Base-by-base conservation (phyloP, 2,797 vertebrate genomes). In the Tangara arthus region DNA sequence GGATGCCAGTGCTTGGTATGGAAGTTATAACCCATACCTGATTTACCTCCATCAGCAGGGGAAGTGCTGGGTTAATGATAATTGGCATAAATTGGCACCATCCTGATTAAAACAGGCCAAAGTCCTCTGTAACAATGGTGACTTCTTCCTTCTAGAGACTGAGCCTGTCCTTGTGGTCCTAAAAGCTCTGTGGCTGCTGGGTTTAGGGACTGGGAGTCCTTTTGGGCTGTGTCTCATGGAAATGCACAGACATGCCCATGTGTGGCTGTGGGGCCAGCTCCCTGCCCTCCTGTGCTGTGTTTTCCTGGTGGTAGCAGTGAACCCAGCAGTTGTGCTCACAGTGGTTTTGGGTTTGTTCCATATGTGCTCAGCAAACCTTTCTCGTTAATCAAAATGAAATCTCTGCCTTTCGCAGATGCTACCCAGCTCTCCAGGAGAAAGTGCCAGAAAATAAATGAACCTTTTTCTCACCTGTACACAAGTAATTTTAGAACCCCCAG, bases 381-480 rank as follows among this genome's bases (percentile, higher is more conserved):
- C 35, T 72, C 32, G 17, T 90, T 90, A 92, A 90, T 94, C 89
- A 91, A 87, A 93, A 66, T 63, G 68, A 85, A 91, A 85, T 64
- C 16, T 5, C 68, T 79, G 87, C 70, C 72, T 93, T 64, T 89
- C n/a, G 28, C 89, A 92, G 93, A 87, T 89, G 93, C 71, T 95
- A 11, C 89, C 57, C 65, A 68, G 2, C 91, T 90, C 68, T 65
- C 10, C 2, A 22, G 8, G 49, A 89, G 78, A 68, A 95, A 71
- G 82, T 73, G 80, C 68, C 81, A 82, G 89, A 69, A 93, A 87
- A 83, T 68, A 87, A 93, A 90, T 64, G 57, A 93, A 65, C 50
- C 46, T 72, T 68, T 77, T 94, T 83, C 82, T 95, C 46, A 92
- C 89, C 69, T 65, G 61, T 61, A n/a, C 42, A 64, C 42, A 75